Percentiles rank a stretch among this genome's conserved stretches.
phyloP scores from a whole-genome alignment of 2,797 vertebrate species.

The Diplodus sargus region DNA sequence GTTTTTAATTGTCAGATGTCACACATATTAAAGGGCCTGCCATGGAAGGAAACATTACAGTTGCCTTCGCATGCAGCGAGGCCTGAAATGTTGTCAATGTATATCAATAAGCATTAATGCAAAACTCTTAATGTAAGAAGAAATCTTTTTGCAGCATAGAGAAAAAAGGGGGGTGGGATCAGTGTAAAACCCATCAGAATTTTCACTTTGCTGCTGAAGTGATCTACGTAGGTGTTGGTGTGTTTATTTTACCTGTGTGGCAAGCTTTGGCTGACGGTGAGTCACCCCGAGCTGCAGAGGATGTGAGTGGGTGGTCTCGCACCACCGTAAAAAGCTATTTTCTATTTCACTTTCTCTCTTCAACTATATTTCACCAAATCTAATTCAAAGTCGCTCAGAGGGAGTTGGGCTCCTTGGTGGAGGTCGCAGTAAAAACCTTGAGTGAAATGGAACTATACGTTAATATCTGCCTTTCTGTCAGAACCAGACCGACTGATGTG shows the following conservation, averaged over 20 bases:
- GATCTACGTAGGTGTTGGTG: conserved; percentile 9
- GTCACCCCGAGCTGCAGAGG: conserved; percentile 63
- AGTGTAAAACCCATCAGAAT: conserved; percentile 6
- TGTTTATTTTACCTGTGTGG: conserved; percentile 68
- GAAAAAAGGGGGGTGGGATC: neutral
- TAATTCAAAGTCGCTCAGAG: conserved; percentile 21
- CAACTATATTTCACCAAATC: conserved; percentile 24
- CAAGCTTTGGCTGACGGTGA: conserved; percentile 44
- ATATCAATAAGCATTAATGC: neutral
- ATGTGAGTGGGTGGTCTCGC: conserved; percentile 66
- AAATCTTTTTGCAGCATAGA: neutral
- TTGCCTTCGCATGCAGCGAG: neutral
- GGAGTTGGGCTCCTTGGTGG: neutral
- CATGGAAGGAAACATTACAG: conserved; percentile 1
- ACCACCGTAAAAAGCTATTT: conserved; percentile 43
- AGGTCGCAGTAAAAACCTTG: neutral
- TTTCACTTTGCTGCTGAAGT: conserved; percentile 8
- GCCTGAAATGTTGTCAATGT: neutral
- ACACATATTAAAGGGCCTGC: conserved; percentile 14
- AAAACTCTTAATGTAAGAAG: neutral
- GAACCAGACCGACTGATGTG: neutral
- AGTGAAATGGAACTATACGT: neutral
- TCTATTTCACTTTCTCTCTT: conserved; percentile 68
- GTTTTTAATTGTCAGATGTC: conserved; percentile 30
- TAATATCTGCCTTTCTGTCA: neutral